Evolutionary conservation across 1,140 invertebrate genomes (phyloP), one percentile per base, ranked within the genome.

Genomic region (Cylas formicarius): DNA sequence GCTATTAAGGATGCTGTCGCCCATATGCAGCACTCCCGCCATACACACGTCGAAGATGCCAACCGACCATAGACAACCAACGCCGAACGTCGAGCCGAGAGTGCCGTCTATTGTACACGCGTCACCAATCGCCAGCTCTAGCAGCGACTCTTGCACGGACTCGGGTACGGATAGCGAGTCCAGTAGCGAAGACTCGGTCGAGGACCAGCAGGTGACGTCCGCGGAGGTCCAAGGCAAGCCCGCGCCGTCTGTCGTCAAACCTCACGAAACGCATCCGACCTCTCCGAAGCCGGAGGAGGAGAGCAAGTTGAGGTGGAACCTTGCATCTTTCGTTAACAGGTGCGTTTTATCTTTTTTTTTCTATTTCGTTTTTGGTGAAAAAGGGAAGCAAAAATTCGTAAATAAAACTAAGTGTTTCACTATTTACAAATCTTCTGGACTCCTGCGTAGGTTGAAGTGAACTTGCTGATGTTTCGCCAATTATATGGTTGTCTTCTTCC

Each of bases 111-210:
- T n/a, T n/a, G n/a, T n/a, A n/a, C n/a, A n/a, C n/a, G n/a, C 39
- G 8, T 63, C 28, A 6, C 42, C 40, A 23, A 18, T 46, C n/a
- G 53, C 31, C 14, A 57, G 55, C 40, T 72, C 72, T 5, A 70
- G 69, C 18, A 74, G 72, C 14, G 72, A 72, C 22, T 72, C 72
- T 1, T 67, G 69, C 2, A 71, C 70, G 6, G 72, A 73, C 23
- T 68, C 70, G 0, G 66, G 60, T 1, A 65, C 69, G 6, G 72
- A 73, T 29, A 72, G 65, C 27, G 63, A 67, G 20, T 63, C 65
- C 1, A 66, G 58, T 50, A 73, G 68, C 50, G 72, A 75, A 31
- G 73, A 74, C 42, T 72, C 72, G 6, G 68, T 66, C 4, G 72
- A 74, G 26, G 72, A 72, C 8, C 47, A 44, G 5, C 45, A 33